Evolutionary conservation across 2,888 invertebrate genomes (phyloP), one percentile per base, ranked within the genome.

Genomic region (Ophion ellenae): DNA sequence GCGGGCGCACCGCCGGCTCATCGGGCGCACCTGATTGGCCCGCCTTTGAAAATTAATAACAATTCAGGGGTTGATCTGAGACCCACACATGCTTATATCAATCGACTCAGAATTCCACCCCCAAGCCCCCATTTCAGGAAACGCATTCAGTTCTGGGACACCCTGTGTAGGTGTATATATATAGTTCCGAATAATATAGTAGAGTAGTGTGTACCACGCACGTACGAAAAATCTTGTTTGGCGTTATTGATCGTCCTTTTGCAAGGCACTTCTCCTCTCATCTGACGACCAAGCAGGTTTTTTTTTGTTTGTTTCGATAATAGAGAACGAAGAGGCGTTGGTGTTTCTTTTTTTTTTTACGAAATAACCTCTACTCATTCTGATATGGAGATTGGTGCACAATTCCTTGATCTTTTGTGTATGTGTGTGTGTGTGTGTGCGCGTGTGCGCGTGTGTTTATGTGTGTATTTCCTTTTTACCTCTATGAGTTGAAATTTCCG

Each of bases 181-280:
- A 20, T 53, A 80, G 76, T 75, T 76, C 63, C 83, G 85, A 70
- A 80, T 85, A 82, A 78, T 79, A 85, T 57, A 79, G 70, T 85
- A 79, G 57, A 67, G 77, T 70, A 53, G n/a, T 70, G 47, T 83
- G 75, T 79, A 83, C 79, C 73, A 79, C 76, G 53, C 79, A 69
- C 77, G 85, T 86, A 86, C 85, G 85, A 86, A 86, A 86, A 86
- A 86, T 77, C 78, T 83, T 83, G 73, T 83, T 86, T 83, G 83
- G 85, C 85, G 80, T 86, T 86, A 83, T 86, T 86, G 85, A 86
- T 86, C 85, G 85, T 86, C 85, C 85, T 86, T 86, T 83, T 86
- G 80, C 85, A 86, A 86, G 85, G 85, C 85, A 86, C 85, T 86
- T 86, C 83, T 86, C 83, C 85, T 83, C 83, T 78, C 64, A 67